Evolutionary conservation across 2,888 invertebrate species (phyloP).

Genomic region (Dioctria rufipes): DNA sequence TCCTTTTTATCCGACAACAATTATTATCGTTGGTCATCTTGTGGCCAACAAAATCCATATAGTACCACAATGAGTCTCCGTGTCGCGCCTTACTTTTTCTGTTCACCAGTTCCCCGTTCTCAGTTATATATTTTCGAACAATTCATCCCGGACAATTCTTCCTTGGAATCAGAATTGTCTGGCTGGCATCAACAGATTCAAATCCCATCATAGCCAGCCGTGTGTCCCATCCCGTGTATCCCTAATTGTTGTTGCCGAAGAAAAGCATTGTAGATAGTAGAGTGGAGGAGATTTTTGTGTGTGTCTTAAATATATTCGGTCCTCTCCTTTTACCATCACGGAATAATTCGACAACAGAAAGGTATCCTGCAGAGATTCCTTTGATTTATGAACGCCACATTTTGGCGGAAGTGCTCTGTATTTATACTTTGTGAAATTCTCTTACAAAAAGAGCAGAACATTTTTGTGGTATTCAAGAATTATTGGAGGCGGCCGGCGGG

Average conservation of each 20-base stretch:
- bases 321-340: conserved; percentile 39
- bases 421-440: conserved; percentile 33
- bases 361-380: conserved; percentile 50
- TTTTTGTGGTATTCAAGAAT: conserved; percentile 18
- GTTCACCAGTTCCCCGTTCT: conserved; percentile 12
- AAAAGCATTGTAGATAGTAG: conserved; percentile 35
- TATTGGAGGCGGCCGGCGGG: conserved; percentile 16
- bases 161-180: conserved; percentile 47
- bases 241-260: conserved; percentile 49
- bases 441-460: conserved; percentile 30
- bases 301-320: conserved; percentile 8
- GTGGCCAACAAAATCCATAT: conserved; percentile 17
- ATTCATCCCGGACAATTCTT: conserved; percentile 43
- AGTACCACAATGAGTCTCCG: conserved; percentile 6
- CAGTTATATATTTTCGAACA: conserved; percentile 32
- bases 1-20: conserved; percentile 45
- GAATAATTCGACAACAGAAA: conserved; percentile 46
- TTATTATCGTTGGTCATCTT: conserved; percentile 45
- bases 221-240: conserved; percentile 4
- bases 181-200: conserved; percentile 32
- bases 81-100: conserved; percentile 41
- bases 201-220: conserved; percentile 17
- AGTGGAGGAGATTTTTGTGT: conserved; percentile 19
- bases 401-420: conserved; percentile 50
- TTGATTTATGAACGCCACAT: conserved; percentile 49